Base-by-base conservation (phyloP, 1,140 invertebrate genomes). In the Trichomalopsis sarcophagae region DNA sequence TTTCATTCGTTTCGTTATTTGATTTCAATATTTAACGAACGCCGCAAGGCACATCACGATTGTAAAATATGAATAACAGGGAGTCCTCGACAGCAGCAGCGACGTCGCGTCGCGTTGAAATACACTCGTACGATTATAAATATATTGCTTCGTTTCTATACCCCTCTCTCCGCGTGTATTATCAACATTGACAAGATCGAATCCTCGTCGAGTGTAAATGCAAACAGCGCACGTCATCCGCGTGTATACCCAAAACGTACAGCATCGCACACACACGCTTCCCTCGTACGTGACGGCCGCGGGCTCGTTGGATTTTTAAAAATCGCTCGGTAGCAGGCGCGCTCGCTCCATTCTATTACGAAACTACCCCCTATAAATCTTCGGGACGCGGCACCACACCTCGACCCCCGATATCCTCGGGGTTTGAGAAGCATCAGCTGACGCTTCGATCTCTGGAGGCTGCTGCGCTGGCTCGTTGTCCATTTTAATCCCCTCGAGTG, bases 331-430 rank as follows among this genome's bases (percentile, higher is more conserved):
- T 7, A 69, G 73, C 47, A 77, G n/a, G 27, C 50, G 36, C 6
- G 44, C 33, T 27, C 27, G 71, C 40, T 33, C 27, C 84, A 87
- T 88, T 84, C 78, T 82, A 87, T 87, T 88, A 87, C 86, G 85
- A 84, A 81, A 85, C 55, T 73, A 87, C 73, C 75, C 73, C 23
- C 81, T 75, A 87, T 87, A 87, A 87, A 87, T 86, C 87, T 87
- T 84, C 17, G 50, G 21, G 23, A 73, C 55, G 71, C 71, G n/a
- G 27, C 69, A 14, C 47, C 68, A 30, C 6, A 6, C 11, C 27
- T 27, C 27, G 5, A 0, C 21, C n/a, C 71, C 47, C 68, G 23
- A 62, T 62, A 13, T 78, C 36, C 27, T 80, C 66, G 44, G 44
- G 69, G 23, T 5, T 44, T 17, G 55, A 21, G 33, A 62, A 5